Base-by-base conservation (phyloP, 92 coral and sea anemone genomes). In the Zoanthus solanderi region DNA sequence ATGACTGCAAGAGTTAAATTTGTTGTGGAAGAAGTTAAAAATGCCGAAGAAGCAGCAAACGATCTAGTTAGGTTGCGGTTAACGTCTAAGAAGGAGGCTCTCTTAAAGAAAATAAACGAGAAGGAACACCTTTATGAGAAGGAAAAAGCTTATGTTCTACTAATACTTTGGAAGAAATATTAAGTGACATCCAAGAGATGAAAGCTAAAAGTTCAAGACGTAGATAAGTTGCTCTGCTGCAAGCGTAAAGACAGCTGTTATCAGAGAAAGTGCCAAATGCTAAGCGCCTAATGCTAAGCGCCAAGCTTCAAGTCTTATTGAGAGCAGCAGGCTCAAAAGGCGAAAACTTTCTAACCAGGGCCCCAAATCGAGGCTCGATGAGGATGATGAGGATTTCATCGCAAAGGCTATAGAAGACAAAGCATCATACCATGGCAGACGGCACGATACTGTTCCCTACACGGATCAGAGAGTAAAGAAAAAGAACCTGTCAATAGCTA, bases 1-100 rank as follows among this genome's bases (percentile, higher is more conserved):
- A 84, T 84, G 68, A 72, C 88, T 4, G 88, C 31, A 69, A 72
- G 88, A 84, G 79, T 71, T 84, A 71, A 72, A 84, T 84, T 84
- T 32, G 88, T 72, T 11, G 78, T 34, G 73, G 88, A 84, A 53
- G 88, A 83, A 44, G 87, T 83, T 63, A 72, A 84, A 84, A 72
- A 84, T 71, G 79, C 88, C 71, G 60, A 84, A 28, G 88, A 84
- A 50, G 71, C 79, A 84, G 79, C 79, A 28, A 50, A 14, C 30
- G 79, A 53, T 69, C 72, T 72, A 45, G 88, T 84, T 57, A 84
- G 69, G 79, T 52, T 84, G 88, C 79, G 88, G 3, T 84, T 71
- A 84, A 84, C 65, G 10, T 72, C 88, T 69, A 84, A 29, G 69
- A 84, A 84, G 88, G 88, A 71, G 73, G 57, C 15, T 45, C 88